These are phyloP conservation scores for Riptortus pedestris DNA, from an alignment of 1,140 invertebrate genomes.

Conservation along the genomic window DNA sequence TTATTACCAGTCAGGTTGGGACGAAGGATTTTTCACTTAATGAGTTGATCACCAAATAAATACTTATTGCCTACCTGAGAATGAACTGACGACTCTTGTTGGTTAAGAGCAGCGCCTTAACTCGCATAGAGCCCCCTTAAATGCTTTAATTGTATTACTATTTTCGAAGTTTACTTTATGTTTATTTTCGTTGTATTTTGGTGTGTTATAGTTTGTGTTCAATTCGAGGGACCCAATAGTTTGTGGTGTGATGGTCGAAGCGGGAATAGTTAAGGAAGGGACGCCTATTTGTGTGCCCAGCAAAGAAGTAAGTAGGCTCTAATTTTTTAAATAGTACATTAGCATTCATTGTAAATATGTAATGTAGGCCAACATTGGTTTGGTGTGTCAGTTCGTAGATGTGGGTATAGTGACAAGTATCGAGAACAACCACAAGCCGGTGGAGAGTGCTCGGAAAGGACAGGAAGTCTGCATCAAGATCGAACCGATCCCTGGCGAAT, in stretches of 20 bases:
- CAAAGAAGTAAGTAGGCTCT: conserved; percentile 64
- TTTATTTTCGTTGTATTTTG: too few species aligned
- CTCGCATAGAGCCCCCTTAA: too few species aligned
- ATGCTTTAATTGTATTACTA: too few species aligned
- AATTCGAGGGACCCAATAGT: conserved; percentile 97
- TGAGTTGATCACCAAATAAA: too few species aligned
- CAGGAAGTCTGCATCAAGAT: conserved; percentile 99
- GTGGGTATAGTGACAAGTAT: conserved; percentile 91
- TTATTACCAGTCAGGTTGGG: too few species aligned
- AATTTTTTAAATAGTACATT: conserved; percentile 22
- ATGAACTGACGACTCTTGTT: too few species aligned
- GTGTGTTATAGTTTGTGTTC: conserved; percentile 74
- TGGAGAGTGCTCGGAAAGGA: conserved; percentile 87
- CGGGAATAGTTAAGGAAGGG: conserved; percentile 88
- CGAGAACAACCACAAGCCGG: conserved; percentile 78
- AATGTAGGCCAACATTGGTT: neutral
- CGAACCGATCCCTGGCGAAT: conserved; percentile 87
- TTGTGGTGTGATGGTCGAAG: conserved; percentile 89
- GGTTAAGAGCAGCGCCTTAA: too few species aligned
- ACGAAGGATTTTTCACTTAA: too few species aligned
- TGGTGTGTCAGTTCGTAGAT: conserved; percentile 69
- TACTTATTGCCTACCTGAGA: too few species aligned
- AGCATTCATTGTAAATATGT: neutral
- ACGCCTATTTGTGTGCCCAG: conserved; percentile 94
- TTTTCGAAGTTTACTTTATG: too few species aligned